These are phyloP conservation scores for Euplagia quadripunctaria DNA, from an alignment of 2,888 invertebrate species.

Conservation along the genomic window DNA sequence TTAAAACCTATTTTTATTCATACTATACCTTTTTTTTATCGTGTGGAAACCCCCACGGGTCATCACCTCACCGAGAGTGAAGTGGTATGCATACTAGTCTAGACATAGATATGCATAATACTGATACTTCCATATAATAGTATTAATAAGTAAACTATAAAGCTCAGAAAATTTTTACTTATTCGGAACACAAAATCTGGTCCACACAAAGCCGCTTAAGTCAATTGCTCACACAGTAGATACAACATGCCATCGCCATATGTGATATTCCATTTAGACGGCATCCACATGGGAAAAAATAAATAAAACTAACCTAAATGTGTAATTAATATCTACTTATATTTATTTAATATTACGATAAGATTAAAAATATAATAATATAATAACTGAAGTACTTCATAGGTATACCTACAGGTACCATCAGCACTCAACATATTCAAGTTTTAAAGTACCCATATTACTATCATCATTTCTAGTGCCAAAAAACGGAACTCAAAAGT, in stretches of 20 bases:
- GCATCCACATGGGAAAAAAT: constrained; percentile 6
- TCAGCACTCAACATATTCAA: neutral
- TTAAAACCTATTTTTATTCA: no score
- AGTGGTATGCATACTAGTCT: no score
- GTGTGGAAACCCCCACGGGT: no score
- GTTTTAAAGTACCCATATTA: neutral
- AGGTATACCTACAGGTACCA: neutral
- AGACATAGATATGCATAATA: neutral
- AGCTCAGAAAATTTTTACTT: neutral
- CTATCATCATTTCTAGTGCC: neutral
- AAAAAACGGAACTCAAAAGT: neutral
- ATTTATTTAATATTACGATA: neutral
- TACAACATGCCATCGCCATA: constrained; percentile 7
- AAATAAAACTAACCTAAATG: neutral
- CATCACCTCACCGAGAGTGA: no score
- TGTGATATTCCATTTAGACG: constrained; percentile 4
- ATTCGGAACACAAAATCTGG: neutral
- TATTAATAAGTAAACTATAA: neutral
- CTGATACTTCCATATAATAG: neutral
- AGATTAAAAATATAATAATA: neutral
- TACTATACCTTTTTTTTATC: no score
- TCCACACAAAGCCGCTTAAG: neutral
- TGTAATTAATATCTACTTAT: neutral
- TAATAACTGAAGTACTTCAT: neutral
- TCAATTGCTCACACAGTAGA: neutral